Conservation (phyloP, 2,888 invertebrate genomes). For the Parnassius mnemosyne region DNA sequence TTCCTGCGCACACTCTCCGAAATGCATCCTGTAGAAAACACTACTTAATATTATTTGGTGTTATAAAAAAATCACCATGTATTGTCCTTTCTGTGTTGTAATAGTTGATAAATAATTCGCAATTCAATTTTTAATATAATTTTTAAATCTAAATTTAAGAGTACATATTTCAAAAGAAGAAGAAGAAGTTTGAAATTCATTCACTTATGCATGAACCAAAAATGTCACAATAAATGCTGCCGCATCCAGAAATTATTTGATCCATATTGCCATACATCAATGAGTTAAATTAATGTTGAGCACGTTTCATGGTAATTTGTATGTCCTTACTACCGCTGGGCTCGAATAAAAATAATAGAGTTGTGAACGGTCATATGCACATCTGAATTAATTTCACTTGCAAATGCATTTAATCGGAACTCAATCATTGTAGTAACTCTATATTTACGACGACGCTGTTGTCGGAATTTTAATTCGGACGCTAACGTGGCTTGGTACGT, state of each 20-base stretch:
- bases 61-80: too few species aligned
- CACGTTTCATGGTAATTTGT: constrained; percentile 56
- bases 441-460: constrained; percentile 34
- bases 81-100: too few species aligned
- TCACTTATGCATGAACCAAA: too few species aligned
- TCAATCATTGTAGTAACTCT: constrained; percentile 35
- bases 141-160: too few species aligned
- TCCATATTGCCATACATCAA: constrained; percentile 41
- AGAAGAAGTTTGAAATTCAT: too few species aligned
- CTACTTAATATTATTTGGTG: too few species aligned
- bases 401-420: constrained; percentile 47
- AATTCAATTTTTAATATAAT: too few species aligned
- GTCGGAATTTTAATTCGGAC: constrained; percentile 34
- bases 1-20: too few species aligned
- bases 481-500: neutral
- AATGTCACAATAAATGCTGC: neutral
- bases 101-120: too few species aligned
- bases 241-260: constrained; percentile 21
- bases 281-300: constrained; percentile 55
- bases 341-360: constrained; percentile 56
- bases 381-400: constrained; percentile 54
- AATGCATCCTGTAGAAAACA: too few species aligned
- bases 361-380: constrained; percentile 45
- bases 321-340: constrained; percentile 44
- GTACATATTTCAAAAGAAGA: too few species aligned